phyloP scores from a whole-genome alignment of 2,888 invertebrate species.

The Baccha elongata region DNA sequence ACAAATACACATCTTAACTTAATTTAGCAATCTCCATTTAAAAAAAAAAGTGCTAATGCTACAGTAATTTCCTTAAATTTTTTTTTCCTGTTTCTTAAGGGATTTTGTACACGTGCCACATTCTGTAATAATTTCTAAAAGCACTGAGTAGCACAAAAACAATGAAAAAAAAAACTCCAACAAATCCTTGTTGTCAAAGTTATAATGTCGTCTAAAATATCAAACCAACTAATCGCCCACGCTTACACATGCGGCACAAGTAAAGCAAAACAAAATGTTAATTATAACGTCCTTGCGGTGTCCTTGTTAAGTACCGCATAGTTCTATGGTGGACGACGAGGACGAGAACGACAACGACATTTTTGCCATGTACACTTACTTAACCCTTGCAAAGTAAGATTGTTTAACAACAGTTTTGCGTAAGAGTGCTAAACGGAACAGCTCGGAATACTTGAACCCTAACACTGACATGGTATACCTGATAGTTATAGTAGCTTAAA shows the following conservation, averaged over 20 bases:
- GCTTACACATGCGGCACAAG: not conserved
- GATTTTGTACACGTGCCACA: slow-evolving; percentile 20
- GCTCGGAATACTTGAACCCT: slow-evolving; percentile 47
- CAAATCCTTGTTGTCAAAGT: slow-evolving; percentile 24
- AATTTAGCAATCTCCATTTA: not conserved
- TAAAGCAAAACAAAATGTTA: slow-evolving; percentile 3
- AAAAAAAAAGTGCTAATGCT: slow-evolving; percentile 7
- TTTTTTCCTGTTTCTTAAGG: not conserved
- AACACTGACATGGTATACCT: slow-evolving; percentile 33
- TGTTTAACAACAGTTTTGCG: slow-evolving; percentile 27
- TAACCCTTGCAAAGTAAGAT: slow-evolving; percentile 39
- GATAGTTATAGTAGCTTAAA: not conserved
- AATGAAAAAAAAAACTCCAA: not conserved
- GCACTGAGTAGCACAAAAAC: not conserved
- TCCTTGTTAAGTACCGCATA: slow-evolving; percentile 12
- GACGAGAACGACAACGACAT: not conserved
- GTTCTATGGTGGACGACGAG: slow-evolving; percentile 18
- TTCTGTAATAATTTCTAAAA: not conserved
- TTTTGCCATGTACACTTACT: slow-evolving; percentile 32
- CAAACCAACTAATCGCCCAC: not conserved
- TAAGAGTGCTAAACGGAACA: slow-evolving; percentile 44
- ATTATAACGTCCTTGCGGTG: slow-evolving; percentile 37
- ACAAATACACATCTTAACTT: not conserved
- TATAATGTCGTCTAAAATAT: not conserved
- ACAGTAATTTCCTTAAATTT: not conserved